These are phyloP conservation scores for Leptinotarsa juncta DNA, from an alignment of 2,888 invertebrate genomes.

Conservation along the genomic window DNA sequence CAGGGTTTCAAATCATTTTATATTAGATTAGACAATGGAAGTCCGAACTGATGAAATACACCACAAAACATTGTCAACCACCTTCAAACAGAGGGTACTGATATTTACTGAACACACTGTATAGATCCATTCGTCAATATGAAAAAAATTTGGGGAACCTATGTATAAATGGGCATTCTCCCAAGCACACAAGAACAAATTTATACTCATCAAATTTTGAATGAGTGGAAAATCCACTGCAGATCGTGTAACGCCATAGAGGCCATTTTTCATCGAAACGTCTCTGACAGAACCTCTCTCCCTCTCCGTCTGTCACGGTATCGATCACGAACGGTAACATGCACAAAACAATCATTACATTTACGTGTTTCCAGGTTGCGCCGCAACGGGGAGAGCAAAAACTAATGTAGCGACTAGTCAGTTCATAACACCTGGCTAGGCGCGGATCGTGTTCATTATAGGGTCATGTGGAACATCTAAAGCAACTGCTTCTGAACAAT, in stretches of 20 bases:
- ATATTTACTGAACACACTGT: no score
- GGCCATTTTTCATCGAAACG: background rate
- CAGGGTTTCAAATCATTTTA: no score
- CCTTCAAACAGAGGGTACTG: no score
- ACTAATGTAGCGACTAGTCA: conserved; percentile 11
- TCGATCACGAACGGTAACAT: conserved; percentile 40
- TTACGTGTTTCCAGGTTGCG: conserved; percentile 33
- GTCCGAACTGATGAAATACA: no score
- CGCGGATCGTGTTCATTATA: background rate
- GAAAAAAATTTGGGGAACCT: no score
- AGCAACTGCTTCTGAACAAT: no score
- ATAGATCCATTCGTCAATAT: no score
- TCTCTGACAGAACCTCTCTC: background rate
- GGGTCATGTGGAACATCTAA: background rate
- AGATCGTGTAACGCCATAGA: background rate
- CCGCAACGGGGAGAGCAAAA: conserved; percentile 15
- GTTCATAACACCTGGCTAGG: conserved; percentile 12
- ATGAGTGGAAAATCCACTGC: background rate
- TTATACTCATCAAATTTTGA: background rate
- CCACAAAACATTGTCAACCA: no score
- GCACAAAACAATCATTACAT: conserved; percentile 44
- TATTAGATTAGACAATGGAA: no score
- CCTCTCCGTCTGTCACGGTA: conserved; percentile 29
- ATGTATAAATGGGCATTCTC: no score
- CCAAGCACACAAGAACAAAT: no score